Evolutionary conservation across 2,797 vertebrate species (phyloP).

Genomic region (Coranthus polyacanthus): DNA sequence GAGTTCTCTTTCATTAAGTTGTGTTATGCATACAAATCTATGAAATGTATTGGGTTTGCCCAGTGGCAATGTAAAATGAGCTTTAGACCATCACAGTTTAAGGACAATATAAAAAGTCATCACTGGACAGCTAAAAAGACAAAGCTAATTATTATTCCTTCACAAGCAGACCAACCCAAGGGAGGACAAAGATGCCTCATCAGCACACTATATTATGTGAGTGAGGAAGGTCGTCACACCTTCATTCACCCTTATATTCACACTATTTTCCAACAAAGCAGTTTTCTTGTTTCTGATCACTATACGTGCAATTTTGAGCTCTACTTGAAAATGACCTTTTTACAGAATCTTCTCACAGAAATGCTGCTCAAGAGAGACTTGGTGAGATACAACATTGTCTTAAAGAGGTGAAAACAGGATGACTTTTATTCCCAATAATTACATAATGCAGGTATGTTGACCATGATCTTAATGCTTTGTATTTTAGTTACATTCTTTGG

Average conservation of each 20-base stretch:
- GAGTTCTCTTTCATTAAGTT: not conserved
- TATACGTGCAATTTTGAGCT: constrained; percentile 14
- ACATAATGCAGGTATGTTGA: too few species aligned
- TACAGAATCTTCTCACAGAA: constrained; percentile 35
- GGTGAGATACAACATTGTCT: not conserved
- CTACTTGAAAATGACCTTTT: constrained; percentile 26
- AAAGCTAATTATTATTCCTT: constrained; percentile 16
- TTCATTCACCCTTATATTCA: constrained; percentile 11
- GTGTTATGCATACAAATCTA: constrained; percentile 20
- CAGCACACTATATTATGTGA: not conserved
- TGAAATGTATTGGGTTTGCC: not conserved
- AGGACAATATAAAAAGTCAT: constrained; percentile 24
- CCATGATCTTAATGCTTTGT: too few species aligned
- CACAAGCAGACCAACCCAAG: not conserved
- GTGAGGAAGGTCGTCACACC: constrained; percentile 10
- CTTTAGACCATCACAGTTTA: constrained; percentile 13
- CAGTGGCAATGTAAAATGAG: constrained; percentile 14
- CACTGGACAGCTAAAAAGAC: constrained; percentile 21
- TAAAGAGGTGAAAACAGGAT: not conserved
- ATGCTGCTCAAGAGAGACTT: constrained; percentile 32
- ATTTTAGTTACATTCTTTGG: too few species aligned
- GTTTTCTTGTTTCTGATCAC: constrained; percentile 39
- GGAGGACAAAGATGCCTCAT: constrained; percentile 3
- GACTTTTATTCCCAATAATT: too few species aligned
- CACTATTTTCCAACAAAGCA: constrained; percentile 23